These are phyloP conservation scores for Scaptomyza montana DNA, from an alignment of 1,140 invertebrate species.

Conservation along the genomic window DNA sequence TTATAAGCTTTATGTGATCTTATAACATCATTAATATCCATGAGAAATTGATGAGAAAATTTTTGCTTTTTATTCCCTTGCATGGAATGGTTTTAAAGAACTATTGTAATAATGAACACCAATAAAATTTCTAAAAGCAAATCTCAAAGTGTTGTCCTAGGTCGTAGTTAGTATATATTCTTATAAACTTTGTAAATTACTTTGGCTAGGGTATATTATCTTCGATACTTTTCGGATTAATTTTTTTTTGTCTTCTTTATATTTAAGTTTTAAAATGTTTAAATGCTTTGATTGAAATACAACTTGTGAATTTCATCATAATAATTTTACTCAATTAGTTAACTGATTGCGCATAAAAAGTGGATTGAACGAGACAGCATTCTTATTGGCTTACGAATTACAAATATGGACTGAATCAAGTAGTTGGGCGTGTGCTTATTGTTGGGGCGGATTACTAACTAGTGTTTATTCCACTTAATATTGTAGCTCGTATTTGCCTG, in stretches of 20 bases:
- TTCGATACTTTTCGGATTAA: not conserved
- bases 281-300: conserved; percentile 58
- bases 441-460: not conserved
- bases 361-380: conserved; percentile 46
- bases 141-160: too few species aligned
- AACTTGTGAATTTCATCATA: conserved; percentile 70
- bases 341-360: conserved; percentile 54
- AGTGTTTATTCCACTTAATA: not conserved
- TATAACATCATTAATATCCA: not conserved
- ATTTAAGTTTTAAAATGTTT: not conserved
- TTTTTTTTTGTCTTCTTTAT: not conserved
- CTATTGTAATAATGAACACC: too few species aligned
- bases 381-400: conserved; percentile 36
- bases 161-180: too few species aligned
- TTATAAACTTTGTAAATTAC: too few species aligned
- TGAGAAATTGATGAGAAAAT: conserved; percentile 28
- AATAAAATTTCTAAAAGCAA: too few species aligned
- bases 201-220: conserved; percentile 7
- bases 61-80: not conserved
- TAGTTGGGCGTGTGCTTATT: conserved; percentile 18
- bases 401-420: conserved; percentile 9
- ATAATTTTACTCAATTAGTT: conserved; percentile 54
- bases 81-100: too few species aligned
- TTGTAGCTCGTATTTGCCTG: too few species aligned
- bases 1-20: not conserved